These are phyloP conservation scores for Lasioglossum albipes DNA, from an alignment of 1,140 invertebrate genomes.

Conservation along the genomic window DNA sequence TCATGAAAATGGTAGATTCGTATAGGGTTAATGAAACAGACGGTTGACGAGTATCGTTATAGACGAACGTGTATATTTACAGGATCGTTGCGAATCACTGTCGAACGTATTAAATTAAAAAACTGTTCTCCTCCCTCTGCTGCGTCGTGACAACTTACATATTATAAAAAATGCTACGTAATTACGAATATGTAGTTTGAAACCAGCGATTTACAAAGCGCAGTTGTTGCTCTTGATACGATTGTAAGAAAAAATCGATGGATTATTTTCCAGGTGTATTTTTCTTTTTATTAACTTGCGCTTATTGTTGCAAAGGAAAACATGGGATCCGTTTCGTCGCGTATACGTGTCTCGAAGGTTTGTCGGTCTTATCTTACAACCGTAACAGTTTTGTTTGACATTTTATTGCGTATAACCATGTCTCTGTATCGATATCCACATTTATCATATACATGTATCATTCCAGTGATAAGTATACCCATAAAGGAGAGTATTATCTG, in stretches of 20 bases:
- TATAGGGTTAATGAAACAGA: slow-evolving; percentile 21
- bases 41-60: not conserved
- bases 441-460: slow-evolving; percentile 40
- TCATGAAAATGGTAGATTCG: not conserved
- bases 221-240: slow-evolving; percentile 21
- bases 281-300: not conserved
- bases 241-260: slow-evolving; percentile 57
- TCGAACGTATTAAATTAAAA: slow-evolving; percentile 67
- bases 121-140: slow-evolving; percentile 30
- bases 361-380: slow-evolving; percentile 45
- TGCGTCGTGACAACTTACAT: slow-evolving; percentile 25
- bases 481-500: slow-evolving; percentile 38
- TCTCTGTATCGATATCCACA: slow-evolving; percentile 40
- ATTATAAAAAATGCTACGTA: slow-evolving; percentile 52
- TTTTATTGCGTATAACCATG: slow-evolving; percentile 32
- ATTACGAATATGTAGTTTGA: slow-evolving; percentile 40
- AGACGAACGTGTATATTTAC: slow-evolving; percentile 65
- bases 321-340: not conserved
- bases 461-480: slow-evolving; percentile 28
- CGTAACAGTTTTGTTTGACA: slow-evolving; percentile 39
- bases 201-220: slow-evolving; percentile 51
- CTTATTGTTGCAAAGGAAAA: not conserved
- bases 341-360: not conserved
- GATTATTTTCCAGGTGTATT: not conserved
- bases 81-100: slow-evolving; percentile 62